Conservation (phyloP, 1,140 invertebrate species). For the Diorhabda carinulata region DNA sequence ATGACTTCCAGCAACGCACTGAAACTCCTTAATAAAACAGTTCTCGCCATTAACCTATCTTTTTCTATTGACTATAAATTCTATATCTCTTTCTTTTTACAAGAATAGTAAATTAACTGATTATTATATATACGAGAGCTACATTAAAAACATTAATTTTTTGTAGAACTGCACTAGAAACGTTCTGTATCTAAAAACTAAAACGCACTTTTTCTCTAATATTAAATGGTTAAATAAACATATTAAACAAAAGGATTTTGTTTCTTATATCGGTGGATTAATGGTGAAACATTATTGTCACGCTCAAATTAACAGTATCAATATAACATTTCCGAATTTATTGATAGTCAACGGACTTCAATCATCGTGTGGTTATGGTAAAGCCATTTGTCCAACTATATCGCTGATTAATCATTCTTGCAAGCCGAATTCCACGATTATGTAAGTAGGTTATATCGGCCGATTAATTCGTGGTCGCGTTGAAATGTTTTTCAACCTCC, state of each 20-base stretch:
- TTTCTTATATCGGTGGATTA: slow-evolving; percentile 23
- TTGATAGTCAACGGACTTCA: slow-evolving; percentile 13
- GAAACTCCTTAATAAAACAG: no score
- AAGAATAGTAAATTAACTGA: no score
- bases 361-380: slow-evolving; percentile 14
- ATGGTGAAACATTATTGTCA: slow-evolving; percentile 30
- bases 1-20: no score
- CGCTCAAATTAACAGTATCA: slow-evolving; percentile 21
- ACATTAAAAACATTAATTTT: not conserved
- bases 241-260: not conserved
- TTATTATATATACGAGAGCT: no score
- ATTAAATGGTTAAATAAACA: not conserved
- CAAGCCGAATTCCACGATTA: slow-evolving; percentile 21
- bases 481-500: no score
- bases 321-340: slow-evolving; percentile 22
- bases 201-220: slow-evolving; percentile 20
- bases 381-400: slow-evolving; percentile 28
- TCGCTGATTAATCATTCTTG: slow-evolving; percentile 26
- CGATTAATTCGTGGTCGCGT: not conserved
- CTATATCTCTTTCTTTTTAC: no score
- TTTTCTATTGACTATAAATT: no score
- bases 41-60: no score
- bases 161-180: slow-evolving; percentile 21
- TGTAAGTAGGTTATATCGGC: slow-evolving; percentile 21
- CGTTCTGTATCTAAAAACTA: slow-evolving; percentile 21